These are phyloP conservation scores for Amblyopsis hoosieri DNA, from an alignment of 2,797 vertebrate genomes.

Conservation along the genomic window DNA sequence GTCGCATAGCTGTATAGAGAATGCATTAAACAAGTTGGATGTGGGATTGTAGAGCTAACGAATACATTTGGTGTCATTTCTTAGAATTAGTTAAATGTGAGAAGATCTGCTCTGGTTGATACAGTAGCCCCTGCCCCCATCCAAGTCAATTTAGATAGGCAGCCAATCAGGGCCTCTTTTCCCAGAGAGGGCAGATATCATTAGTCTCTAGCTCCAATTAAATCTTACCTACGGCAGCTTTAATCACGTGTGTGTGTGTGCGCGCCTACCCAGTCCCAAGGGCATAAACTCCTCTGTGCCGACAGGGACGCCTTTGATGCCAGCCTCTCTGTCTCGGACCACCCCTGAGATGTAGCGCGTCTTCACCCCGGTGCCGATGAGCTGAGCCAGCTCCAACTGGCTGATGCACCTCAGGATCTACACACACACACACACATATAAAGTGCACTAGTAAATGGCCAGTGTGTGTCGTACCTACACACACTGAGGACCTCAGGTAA, in stretches of 20 bases:
- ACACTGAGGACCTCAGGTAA: not conserved
- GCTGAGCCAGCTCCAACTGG: conserved; percentile 93
- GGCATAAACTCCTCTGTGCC: conserved; percentile 96
- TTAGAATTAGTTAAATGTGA: too few relatives aligned
- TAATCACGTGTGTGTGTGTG: not conserved
- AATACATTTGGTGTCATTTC: too few relatives aligned
- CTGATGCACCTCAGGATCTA: conserved; percentile 96
- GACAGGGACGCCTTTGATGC: conserved; percentile 83
- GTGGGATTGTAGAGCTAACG: too few relatives aligned
- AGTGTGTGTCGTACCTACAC: not conserved
- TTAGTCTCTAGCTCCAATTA: too few relatives aligned
- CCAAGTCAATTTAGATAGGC: too few relatives aligned
- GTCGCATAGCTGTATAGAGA: not conserved
- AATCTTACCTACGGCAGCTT: too few relatives aligned
- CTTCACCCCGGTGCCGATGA: conserved; percentile 96
- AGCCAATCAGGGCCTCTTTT: too few relatives aligned
- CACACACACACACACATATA: conserved; percentile 13
- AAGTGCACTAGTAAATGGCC: not conserved
- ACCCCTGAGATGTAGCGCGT: conserved; percentile 93
- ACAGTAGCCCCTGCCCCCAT: too few relatives aligned
- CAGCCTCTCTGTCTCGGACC: conserved; percentile 86
- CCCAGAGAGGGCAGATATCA: too few relatives aligned
- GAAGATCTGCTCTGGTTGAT: too few relatives aligned
- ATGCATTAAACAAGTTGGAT: not conserved
- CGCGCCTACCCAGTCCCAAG: conserved; percentile 85